Evolutionary conservation across 92 coral and sea anemone genomes (phyloP), one percentile per base, ranked within the genome.

Genomic region (Umimayanthus chanpuru): DNA sequence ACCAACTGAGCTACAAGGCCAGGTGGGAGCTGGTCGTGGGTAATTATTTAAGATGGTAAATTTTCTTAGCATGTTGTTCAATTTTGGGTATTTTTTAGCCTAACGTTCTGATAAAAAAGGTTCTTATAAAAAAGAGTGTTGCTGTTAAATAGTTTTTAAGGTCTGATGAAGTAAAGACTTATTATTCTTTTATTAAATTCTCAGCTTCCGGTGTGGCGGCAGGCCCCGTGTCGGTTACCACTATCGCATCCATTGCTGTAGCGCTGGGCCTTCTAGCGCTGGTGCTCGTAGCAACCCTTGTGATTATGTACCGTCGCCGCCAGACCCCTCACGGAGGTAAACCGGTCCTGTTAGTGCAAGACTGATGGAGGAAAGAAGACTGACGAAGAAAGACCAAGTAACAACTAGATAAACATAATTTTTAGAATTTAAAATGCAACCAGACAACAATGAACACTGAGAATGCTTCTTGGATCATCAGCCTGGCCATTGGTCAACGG

Each of bases 301-400:
- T 40, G 36, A 9, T 65, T 81, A 20, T 81, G 49, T 67, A 81
- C 73, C 85, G 85, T 64, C 85, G 85, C 11, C 85, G 74, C 68
- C 85, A 64, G 44, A 0, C 28, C 20, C 49, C 53, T 40, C 29
- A 50, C 85, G 18, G 25, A 1, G 20, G 85, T 39, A 21, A 81
- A 64, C 73, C 85, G 21, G 74, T 81, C 32, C 85, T 81, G 49
- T 39, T 81, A 41, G 74, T 81, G 20, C 85, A 81, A 81, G 85
- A 81, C 73, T 81, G 65, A 40, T 23, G 15, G 47, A 21, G 44
- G 79, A 38, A n/a, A 39, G 29, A 21, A 73, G 30, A 6, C 76
- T 29, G 73, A 67, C 6, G 40, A 40, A 75, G 26, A 15, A 0
- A 14, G 68, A 61, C 68, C 26, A 6, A 61, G 26, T 18, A 20